phyloP scores from a whole-genome alignment of 2,888 invertebrate species.

The Epinotia brunnichana region DNA sequence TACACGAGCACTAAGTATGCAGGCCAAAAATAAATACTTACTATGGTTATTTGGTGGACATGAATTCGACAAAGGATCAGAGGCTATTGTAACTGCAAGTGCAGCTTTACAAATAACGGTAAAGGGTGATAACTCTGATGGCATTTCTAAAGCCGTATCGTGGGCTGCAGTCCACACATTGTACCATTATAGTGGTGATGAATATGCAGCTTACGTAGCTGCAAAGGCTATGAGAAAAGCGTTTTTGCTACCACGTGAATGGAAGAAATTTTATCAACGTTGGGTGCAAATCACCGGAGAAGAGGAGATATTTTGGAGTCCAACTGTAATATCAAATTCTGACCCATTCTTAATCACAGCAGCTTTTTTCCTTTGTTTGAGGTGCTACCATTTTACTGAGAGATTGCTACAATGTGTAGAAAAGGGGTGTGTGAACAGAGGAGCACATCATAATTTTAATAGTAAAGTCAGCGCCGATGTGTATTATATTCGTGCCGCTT shows the following conservation, averaged over 20 bases:
- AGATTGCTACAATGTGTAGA: conserved; percentile 65
- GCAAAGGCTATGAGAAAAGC: conserved; percentile 73
- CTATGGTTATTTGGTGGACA: conserved; percentile 71
- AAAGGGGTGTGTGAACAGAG: conserved; percentile 61
- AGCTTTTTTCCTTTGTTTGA: conserved; percentile 75
- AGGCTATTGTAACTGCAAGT: conserved; percentile 55
- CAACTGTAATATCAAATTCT: conserved; percentile 55
- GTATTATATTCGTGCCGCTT: conserved; percentile 68
- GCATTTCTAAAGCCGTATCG: conserved; percentile 70
- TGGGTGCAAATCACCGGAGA: conserved; percentile 73
- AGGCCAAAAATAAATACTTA: conserved; percentile 67
- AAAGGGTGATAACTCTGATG: conserved; percentile 71
- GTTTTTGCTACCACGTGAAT: conserved; percentile 65
- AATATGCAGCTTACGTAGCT: conserved; percentile 67
- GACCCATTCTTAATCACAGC: conserved; percentile 73
- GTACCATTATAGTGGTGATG: conserved; percentile 61
- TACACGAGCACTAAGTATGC: conserved; percentile 59
- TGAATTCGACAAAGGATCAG: conserved; percentile 63
- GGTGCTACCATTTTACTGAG: conserved; percentile 70
- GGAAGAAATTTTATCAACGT: conserved; percentile 64
- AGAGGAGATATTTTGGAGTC: conserved; percentile 74
- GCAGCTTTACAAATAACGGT: conserved; percentile 73
- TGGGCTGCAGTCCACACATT: conserved; percentile 75
- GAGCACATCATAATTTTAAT: conserved; percentile 53
- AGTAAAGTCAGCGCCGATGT: conserved; percentile 55